phyloP scores from a whole-genome alignment of 2,888 invertebrate genomes.

The Patella ulyssiponensis region DNA sequence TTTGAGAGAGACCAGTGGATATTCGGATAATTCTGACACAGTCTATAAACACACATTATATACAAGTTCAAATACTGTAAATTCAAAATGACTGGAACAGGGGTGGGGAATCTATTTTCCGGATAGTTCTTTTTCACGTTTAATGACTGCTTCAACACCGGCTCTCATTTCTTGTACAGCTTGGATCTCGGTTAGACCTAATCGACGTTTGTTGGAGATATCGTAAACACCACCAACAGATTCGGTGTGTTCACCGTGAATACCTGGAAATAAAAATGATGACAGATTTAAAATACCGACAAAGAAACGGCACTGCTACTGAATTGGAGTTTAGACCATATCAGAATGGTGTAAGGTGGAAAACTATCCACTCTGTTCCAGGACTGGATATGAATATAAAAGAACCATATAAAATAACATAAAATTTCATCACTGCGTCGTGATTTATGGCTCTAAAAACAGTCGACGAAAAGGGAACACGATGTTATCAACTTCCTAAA shows the following conservation, averaged over 20 bases:
- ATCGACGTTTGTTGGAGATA: conserved; percentile 62
- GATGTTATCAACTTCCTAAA: not conserved
- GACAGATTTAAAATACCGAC: not conserved
- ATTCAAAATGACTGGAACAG: not conserved
- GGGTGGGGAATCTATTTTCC: not conserved
- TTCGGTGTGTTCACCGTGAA: conserved; percentile 64
- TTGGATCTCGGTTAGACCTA: conserved; percentile 61
- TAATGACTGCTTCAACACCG: conserved; percentile 48
- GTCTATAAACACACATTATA: no score
- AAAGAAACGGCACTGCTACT: not conserved
- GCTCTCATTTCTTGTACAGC: conserved; percentile 57
- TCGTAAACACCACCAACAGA: conserved; percentile 64
- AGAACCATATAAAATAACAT: no score
- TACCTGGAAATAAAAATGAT: conserved; percentile 40
- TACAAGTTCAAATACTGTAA: no score
- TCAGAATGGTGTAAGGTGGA: no score
- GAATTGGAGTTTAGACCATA: not conserved
- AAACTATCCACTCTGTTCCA: no score
- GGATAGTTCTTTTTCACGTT: conserved; percentile 27
- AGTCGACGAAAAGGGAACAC: not conserved
- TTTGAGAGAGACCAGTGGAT: not conserved
- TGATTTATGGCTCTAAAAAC: not conserved
- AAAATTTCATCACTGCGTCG: no score
- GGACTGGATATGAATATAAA: no score
- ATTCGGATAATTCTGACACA: not conserved